Percentiles rank a stretch among this genome's conserved stretches.
These are phyloP conservation scores for Neodon shergylaensis DNA, from an alignment of 2,113 vertebrate genomes.

Conservation along the genomic window DNA sequence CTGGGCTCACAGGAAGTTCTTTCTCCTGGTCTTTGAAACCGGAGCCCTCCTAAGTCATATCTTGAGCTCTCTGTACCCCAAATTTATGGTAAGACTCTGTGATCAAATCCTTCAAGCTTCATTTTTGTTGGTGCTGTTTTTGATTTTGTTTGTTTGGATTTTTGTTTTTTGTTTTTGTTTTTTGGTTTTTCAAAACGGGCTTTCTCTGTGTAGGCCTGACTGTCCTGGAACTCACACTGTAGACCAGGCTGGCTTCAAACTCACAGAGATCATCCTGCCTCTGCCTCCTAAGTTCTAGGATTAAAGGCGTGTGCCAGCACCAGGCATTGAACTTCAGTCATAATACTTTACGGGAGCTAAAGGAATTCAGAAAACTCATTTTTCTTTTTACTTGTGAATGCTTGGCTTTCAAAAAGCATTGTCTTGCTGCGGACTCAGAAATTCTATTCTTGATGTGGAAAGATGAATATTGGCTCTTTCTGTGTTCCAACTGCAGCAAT, in stretches of 20 bases:
- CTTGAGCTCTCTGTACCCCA: neutral
- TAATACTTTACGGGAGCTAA: neutral
- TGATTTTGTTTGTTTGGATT: neutral
- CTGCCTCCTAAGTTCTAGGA: neutral
- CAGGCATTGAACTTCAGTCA: neutral
- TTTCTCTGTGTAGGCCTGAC: neutral
- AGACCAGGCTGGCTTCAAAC: neutral
- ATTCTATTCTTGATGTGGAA: slow-evolving; percentile 23
- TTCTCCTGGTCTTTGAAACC: neutral
- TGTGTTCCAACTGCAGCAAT: neutral
- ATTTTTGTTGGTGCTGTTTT: neutral
- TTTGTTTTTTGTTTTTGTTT: neutral
- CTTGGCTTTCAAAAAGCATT: slow-evolving; percentile 44
- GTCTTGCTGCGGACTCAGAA: slow-evolving; percentile 35
- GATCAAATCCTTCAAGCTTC: neutral
- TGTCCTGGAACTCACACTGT: neutral
- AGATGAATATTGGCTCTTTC: neutral
- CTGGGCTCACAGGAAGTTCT: neutral
- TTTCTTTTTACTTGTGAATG: neutral
- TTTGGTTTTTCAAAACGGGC: neutral
- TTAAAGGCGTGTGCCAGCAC: neutral
- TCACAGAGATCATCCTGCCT: neutral
- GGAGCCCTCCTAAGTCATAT: neutral
- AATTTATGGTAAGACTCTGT: neutral
- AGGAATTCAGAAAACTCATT: neutral